A percentile compares a stretch with the other conserved stretches of the same genome.
Evolutionary conservation across 2,888 invertebrate species (phyloP).

Genomic region (Stenurella melanura): DNA sequence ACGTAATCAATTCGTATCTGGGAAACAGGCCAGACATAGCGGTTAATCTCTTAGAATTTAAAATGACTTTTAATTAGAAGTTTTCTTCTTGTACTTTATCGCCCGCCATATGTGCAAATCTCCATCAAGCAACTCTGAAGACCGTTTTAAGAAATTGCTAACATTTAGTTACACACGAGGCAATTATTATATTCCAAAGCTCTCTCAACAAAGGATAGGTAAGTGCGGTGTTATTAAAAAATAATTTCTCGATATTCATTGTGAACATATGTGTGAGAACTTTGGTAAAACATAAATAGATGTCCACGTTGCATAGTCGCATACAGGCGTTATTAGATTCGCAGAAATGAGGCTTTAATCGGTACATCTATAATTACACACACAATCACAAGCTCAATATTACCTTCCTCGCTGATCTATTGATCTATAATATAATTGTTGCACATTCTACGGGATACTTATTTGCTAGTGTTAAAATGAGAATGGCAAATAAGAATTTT

Average conservation of each 20-base stretch:
- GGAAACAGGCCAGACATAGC: slow-evolving; percentile 46
- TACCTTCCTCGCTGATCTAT: too few species aligned
- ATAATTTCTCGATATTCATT: slow-evolving; percentile 9
- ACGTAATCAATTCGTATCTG: slow-evolving; percentile 34
- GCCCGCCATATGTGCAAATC: slow-evolving; percentile 38
- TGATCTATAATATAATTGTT: too few species aligned
- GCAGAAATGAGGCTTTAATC: too few species aligned
- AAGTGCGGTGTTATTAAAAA: slow-evolving; percentile 1
- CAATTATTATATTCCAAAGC: not conserved
- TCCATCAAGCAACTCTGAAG: slow-evolving; percentile 14
- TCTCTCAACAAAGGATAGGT: slow-evolving; percentile 1
- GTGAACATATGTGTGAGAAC: slow-evolving; percentile 3
- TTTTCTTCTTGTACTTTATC: slow-evolving; percentile 27
- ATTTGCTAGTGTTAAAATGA: too few species aligned
- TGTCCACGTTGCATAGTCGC: not conserved
- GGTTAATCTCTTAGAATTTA: slow-evolving; percentile 40
- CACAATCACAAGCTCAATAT: too few species aligned
- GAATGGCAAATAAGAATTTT: too few species aligned
- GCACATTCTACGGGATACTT: too few species aligned
- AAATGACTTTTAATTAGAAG: slow-evolving; percentile 46
- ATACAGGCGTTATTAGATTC: too few species aligned
- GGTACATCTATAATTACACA: too few species aligned
- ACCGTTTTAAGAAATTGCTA: slow-evolving; percentile 27
- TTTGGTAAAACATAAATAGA: not conserved
- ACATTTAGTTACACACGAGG: not conserved